Evolutionary conservation across 2,888 invertebrate genomes (phyloP).

Genomic region (Cacoxenus indagator): DNA sequence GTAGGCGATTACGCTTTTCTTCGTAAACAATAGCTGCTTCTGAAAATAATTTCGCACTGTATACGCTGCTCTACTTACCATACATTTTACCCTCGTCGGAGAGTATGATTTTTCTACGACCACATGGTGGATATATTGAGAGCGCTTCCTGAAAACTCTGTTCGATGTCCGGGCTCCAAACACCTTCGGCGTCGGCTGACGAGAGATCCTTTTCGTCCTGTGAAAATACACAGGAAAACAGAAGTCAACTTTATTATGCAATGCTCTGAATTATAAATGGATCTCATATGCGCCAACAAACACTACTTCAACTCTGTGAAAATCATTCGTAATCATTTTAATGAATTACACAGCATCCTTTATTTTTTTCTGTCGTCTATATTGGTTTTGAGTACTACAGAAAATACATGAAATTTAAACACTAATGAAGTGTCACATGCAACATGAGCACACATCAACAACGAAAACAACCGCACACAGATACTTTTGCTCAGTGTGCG

Average conservation of each 20-base stretch:
- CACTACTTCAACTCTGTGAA: neutral
- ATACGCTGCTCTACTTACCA: slow-evolving; percentile 81
- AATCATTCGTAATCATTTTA: neutral
- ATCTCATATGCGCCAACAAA: neutral
- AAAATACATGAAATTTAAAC: slow-evolving; percentile 23
- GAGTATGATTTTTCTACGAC: slow-evolving; percentile 98
- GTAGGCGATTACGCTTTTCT: too few relatives aligned
- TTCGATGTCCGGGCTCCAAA: slow-evolving; percentile 99
- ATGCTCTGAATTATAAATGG: neutral
- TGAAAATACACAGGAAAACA: slow-evolving; percentile 36
- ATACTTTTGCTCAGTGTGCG: neutral
- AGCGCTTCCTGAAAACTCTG: slow-evolving; percentile 99
- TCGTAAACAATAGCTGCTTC: neutral
- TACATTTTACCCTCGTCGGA: slow-evolving; percentile 99
- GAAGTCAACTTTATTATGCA: slow-evolving; percentile 28
- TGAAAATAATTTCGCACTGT: neutral
- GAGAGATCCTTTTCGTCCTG: slow-evolving; percentile 91
- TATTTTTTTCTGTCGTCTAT: neutral
- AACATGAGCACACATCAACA: neutral
- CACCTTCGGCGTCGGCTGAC: slow-evolving; percentile 98
- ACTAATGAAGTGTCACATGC: slow-evolving; percentile 35
- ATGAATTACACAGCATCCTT: neutral
- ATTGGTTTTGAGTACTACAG: neutral
- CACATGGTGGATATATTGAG: slow-evolving; percentile 99
- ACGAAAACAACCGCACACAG: slow-evolving; percentile 3